Evolutionary conservation across 1,140 invertebrate genomes (phyloP), one percentile per base, ranked within the genome.

Genomic region (Tigriopus japonicus): DNA sequence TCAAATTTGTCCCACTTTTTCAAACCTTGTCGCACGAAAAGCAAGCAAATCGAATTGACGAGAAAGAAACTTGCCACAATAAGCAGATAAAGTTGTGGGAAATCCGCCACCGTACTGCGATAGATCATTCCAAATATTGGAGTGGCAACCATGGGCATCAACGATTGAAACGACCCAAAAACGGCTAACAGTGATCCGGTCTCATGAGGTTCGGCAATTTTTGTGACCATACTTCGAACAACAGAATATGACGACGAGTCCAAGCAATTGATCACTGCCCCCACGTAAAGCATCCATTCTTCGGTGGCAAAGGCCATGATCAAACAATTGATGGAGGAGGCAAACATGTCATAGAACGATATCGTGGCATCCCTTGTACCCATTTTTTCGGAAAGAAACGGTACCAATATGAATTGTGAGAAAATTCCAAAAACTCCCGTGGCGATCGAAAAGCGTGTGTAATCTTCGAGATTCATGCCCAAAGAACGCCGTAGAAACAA

Each of bases 201-300:
- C 43, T 61, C 59, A 7, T 54, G 41, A 41, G 59, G 59, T 17
- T 52, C 49, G 1, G 53, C 59, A 53, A 42, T 23, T 61, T 61
- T 61, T n/a, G 59, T 61, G 9, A 61, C 52, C n/a, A 61, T 24
- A 19, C 49, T 54, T 41, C 59, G 45, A 6, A 14, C 40, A 19
- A 53, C 23, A 6, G 42, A 17, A 9, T 42, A 17, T 3, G 23
- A 52, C 42, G 28, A 3, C 3, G 13, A 15, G 12, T 45, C 45
- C 15, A 60, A 42, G 23, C 49, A 60, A 21, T 19, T 21, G n/a
- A 60, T 51, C 15, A 60, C 23, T 23, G 42, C 58, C 1, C 45
- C 58, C 6, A 54, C 10, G 23, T 60, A 60, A 15, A 60, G 5
- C 10, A 60, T 17, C 58, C 58, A 60, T 17, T 21, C 52, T 15